Base-by-base conservation (phyloP, 2,888 invertebrate species). In the Ormia ochracea region DNA sequence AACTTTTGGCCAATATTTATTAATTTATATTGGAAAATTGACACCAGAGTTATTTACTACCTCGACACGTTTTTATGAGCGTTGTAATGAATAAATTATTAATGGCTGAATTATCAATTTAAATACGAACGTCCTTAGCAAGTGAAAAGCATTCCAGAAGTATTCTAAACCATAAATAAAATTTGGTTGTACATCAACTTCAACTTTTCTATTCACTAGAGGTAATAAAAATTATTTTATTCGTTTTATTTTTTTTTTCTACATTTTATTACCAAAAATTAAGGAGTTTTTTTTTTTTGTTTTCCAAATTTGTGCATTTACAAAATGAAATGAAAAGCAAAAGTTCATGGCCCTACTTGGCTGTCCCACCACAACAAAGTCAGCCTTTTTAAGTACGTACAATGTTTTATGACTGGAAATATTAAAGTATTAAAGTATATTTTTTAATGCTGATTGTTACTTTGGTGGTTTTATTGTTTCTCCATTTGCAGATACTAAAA, bases 401-500 rank as follows among this genome's bases (percentile, higher is more conserved):
- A 19, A 58, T 21, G 28, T 75, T 80, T 80, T 80, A 80, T 75
- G 70, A 66, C 75, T 79, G 52, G 54, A 72, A 72, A 75, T 79
- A 80, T 74, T 77, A 69, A n/a, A 14, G 28, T 59, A 52, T 72
- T 66, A 63, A 56, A n/a, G n/a, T n/a, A n/a, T n/a, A 56, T 38
- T 28, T 36, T 73, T 75, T 80, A 75, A 80, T 75, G 65, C 72
- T 70, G 70, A 79, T 65, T 75, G 43, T 48, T 48, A 45, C 58
- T 61, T 74, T 48, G 21, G 56, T 31, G 48, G 48, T 78, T 80
- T 80, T 80, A 80, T 80, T 80, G 75, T 50, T 80, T 80, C 75
- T 75, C 70, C 79, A 80, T 80, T 72, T 80, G 75, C 75, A 79
- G 66, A 41, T 36, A 75, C 75, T 66, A 79, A 66, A 65, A 72